Conservation (phyloP, 2,888 invertebrate species). For the Cynaeus angustus region DNA sequence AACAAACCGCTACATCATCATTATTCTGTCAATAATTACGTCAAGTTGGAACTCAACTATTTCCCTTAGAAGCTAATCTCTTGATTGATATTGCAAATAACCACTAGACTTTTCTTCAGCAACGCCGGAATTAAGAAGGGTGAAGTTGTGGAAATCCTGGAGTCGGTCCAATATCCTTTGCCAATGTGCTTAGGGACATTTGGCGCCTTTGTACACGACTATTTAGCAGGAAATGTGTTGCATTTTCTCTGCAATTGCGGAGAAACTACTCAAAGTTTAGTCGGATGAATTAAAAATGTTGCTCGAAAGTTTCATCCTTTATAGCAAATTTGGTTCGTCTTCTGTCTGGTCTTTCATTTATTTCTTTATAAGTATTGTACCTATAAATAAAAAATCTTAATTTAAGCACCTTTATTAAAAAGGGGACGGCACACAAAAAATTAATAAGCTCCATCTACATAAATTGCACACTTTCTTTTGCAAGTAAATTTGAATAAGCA, state of each 20-base stretch:
- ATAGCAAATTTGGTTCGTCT: too few species aligned
- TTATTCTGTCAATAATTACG: conserved; percentile 17
- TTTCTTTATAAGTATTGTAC: too few species aligned
- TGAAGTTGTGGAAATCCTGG: conserved; percentile 17
- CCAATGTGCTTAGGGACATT: conserved; percentile 35
- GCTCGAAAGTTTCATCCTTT: neutral
- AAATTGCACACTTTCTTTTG: too few species aligned
- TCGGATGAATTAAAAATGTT: neutral
- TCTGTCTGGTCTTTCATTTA: too few species aligned
- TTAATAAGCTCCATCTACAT: too few species aligned
- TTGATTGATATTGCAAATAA: conserved; percentile 7
- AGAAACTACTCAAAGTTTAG: neutral
- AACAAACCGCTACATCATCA: conserved; percentile 16
- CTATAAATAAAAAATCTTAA: too few species aligned
- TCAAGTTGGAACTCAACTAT: conserved; percentile 2
- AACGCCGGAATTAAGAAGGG: neutral
- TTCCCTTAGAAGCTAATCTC: neutral
- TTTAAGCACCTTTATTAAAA: too few species aligned
- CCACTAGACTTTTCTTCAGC: neutral
- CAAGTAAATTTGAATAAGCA: too few species aligned
- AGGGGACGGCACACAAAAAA: too few species aligned
- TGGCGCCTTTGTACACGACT: conserved; percentile 28
- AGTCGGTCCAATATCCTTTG: conserved; percentile 22
- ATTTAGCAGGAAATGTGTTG: conserved; percentile 32
- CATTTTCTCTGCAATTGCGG: conserved; percentile 10